Evolutionary conservation across 2,113 vertebrate species (phyloP).

Genomic region (Gasterosteus aculeatus): DNA sequence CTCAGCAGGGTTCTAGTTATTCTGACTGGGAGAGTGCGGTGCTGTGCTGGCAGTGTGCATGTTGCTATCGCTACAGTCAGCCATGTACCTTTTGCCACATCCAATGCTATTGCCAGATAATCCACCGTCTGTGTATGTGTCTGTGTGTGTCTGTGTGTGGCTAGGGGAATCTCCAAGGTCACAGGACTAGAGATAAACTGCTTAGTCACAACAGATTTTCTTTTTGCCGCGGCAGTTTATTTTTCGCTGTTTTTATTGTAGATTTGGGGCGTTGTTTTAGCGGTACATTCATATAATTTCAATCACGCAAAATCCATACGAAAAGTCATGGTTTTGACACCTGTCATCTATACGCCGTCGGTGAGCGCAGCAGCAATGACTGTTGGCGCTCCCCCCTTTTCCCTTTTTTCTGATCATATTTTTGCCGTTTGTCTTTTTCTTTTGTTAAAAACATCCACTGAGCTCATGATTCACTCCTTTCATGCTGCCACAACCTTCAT

Average conservation of each 20-base stretch:
- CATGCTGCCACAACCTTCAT: background rate
- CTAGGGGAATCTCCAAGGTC: constrained; percentile 36
- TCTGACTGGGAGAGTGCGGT: constrained; percentile 17
- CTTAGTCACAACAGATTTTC: constrained; percentile 37
- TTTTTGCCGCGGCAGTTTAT: background rate
- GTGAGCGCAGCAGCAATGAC: too few relatives aligned
- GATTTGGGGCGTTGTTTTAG: background rate
- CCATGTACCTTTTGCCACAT: constrained; percentile 1
- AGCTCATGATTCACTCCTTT: background rate
- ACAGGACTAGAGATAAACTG: constrained; percentile 26
- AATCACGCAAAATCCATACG: background rate
- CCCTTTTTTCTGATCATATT: background rate
- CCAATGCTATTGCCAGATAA: background rate
- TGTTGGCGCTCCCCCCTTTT: background rate
- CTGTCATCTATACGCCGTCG: background rate
- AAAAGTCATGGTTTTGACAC: background rate
- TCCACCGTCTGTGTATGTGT: background rate
- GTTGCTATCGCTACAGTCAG: constrained; percentile 30
- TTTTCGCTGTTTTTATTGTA: background rate
- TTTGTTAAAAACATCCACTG: background rate
- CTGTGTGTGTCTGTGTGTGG: background rate
- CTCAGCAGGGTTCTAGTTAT: constrained; percentile 19
- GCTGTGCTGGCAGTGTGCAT: constrained; percentile 17
- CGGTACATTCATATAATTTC: background rate
- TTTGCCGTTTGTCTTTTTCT: background rate